These are phyloP conservation scores for Acanthacorydalis orientalis DNA, from an alignment of 2,888 invertebrate genomes.

Conservation along the genomic window DNA sequence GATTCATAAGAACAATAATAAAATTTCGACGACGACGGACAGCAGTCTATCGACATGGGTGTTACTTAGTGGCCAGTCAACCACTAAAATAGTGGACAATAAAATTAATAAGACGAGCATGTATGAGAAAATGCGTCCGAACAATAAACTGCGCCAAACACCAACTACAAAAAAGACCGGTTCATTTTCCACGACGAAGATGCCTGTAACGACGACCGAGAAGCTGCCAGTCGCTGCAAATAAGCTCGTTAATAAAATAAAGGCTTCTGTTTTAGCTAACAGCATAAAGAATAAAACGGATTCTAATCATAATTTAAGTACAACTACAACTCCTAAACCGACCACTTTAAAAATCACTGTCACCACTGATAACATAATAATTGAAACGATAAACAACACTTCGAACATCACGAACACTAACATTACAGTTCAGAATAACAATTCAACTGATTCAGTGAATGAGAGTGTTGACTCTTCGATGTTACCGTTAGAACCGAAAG, in stretches of 20 bases:
- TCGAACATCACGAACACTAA: background rate
- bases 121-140: slow-evolving; percentile 6
- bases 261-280: slow-evolving; percentile 39
- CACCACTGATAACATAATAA: slow-evolving; percentile 6
- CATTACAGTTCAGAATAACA: background rate
- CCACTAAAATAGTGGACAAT: slow-evolving; percentile 15
- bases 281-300: slow-evolving; percentile 30
- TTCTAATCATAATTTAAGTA: slow-evolving; percentile 12
- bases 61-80: slow-evolving; percentile 38
- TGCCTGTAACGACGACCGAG: slow-evolving; percentile 13
- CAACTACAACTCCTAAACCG: slow-evolving; percentile 9
- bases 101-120: slow-evolving; percentile 12
- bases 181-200: slow-evolving; percentile 10
- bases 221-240: slow-evolving; percentile 27
- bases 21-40: slow-evolving; percentile 20
- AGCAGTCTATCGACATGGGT: slow-evolving; percentile 66
- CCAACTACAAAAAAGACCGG: slow-evolving; percentile 12
- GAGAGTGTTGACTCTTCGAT: background rate
- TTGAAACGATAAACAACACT: background rate
- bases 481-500: slow-evolving; percentile 20
- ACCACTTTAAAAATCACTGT: slow-evolving; percentile 8
- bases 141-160: slow-evolving; percentile 7
- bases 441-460: background rate
- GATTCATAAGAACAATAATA: slow-evolving; percentile 3
- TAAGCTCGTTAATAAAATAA: slow-evolving; percentile 34